Base-by-base conservation (phyloP, 2,888 invertebrate genomes). In the Epistrophe eligans region DNA sequence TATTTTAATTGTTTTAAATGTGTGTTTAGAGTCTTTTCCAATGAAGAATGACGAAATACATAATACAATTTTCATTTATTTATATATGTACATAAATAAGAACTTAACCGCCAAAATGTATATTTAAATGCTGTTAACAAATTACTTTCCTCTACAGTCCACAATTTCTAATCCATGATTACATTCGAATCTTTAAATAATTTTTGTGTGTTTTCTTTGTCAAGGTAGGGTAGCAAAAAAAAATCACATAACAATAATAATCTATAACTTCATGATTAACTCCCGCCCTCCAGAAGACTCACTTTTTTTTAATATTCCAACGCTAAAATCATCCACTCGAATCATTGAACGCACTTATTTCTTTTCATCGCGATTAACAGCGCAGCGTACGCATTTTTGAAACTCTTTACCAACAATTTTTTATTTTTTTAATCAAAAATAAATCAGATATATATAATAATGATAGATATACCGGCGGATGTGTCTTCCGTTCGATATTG, bases 401-500 rank as follows among this genome's bases (percentile, higher is more conserved):
- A 28, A 55, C 28, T 28, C 1, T 28, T 55, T 55, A n/a, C 4
- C 15, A 1, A 28, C 7, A 1, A 0, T 7, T 55, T 1, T 24
- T 2, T 24, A 24, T 24, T 55, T 15, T 55, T 15, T n/a, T 9
- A 15, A 28, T 15, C 15, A n/a, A 55, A 55, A 55, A 55, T 55
- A 32, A 55, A 32, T 55, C n/a, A 32, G 8, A 43, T 15, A 40
- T 24, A 62, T 32, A 24, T n/a, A n/a, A n/a, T n/a, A n/a, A n/a
- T n/a, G n/a, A n/a, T n/a, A n/a, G n/a, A 24, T 24, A 24, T 24
- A 50, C 50, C 66, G 72, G 62, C 79, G 73, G 76, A 79, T 83
- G 72, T 77, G 67, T 79, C 87, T 83, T 92, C 92, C 93, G 91
- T 90, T 91, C 92, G 91, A 92, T 92, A 92, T 92, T 92, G 91